Percentiles rank a stretch among this genome's conserved stretches.
phyloP scores from a whole-genome alignment of 2,113 vertebrate species.

The Manacus vitellinus region DNA sequence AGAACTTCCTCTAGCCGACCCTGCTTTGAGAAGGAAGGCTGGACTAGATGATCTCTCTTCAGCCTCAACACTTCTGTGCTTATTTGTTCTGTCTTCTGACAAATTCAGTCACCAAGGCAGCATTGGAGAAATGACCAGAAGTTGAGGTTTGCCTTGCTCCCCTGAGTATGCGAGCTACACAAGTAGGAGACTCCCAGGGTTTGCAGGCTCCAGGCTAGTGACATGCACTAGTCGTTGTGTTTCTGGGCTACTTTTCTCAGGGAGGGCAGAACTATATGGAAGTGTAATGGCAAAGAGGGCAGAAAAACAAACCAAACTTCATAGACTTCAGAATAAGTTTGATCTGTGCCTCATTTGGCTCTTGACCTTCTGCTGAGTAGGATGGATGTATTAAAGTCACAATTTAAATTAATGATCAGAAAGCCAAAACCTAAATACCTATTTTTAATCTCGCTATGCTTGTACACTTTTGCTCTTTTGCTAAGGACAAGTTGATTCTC shows the following conservation, averaged over 20 bases:
- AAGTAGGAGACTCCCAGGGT: background rate
- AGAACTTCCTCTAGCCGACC: background rate
- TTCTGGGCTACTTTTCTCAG: background rate
- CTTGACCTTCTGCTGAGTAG: background rate
- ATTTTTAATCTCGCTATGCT: background rate
- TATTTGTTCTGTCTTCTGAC: background rate
- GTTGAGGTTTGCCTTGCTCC: background rate
- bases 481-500: background rate
- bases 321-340: background rate
- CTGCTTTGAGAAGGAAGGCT: background rate
- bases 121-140: background rate
- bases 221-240: background rate
- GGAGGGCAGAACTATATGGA: background rate
- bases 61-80: background rate
- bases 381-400: background rate
- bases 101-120: background rate
- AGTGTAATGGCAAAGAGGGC: background rate
- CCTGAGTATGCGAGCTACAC: background rate
- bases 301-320: background rate
- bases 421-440: background rate
- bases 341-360: background rate
- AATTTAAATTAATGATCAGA: background rate
- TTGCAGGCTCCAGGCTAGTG: background rate
- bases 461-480: background rate
- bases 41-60: background rate